Base-by-base conservation (phyloP, 2,113 vertebrate genomes). In the Naja naja region DNA sequence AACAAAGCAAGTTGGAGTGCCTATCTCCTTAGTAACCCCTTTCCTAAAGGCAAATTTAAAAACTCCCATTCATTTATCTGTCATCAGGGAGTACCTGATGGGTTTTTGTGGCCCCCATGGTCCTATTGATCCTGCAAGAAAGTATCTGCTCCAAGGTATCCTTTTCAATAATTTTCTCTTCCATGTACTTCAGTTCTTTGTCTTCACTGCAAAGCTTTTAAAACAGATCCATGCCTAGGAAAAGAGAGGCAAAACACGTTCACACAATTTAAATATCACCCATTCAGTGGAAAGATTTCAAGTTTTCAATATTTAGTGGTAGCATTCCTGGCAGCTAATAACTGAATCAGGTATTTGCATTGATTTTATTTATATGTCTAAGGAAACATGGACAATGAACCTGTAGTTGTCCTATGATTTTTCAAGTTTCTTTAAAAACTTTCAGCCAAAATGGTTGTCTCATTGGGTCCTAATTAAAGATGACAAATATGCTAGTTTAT, bases 31-130 rank as follows among this genome's bases (percentile, higher is more conserved):
- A 52, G 74, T 85, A 81, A 43, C 43, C 34, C 52, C 30, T 60
- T 60, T 92, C 81, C 60, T 85, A 88, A 89, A 47, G 64, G n/a
- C 16, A n/a, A 39, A 92, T 89, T 81, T 43, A 23, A 92, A 85
- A 52, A 27, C 55, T 54, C n/a, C 89, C 64, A 60, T 89, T 93
- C 43, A 60, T 74, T 58, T 93, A 89, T 93, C 43, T 60, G 69
- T 52, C 20, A 69, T 39, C 55, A 58, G 22, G 45, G 58, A 92
- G 2, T 54, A 56, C 11, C 43, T 89, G 49, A 45, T 52, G 43
- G 14, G 49, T 54, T 58, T 85, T 34, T 27, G 74, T 58, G 14
- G 30, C 1, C 16, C 18, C 60, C 5, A 5, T 69, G 47, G n/a
- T 53, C 91, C 52, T 5, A 5, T 7, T 81, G 47, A 34, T 27